These are phyloP conservation scores for Leiothrix lutea DNA, from an alignment of 2,113 vertebrate genomes.

Conservation along the genomic window DNA sequence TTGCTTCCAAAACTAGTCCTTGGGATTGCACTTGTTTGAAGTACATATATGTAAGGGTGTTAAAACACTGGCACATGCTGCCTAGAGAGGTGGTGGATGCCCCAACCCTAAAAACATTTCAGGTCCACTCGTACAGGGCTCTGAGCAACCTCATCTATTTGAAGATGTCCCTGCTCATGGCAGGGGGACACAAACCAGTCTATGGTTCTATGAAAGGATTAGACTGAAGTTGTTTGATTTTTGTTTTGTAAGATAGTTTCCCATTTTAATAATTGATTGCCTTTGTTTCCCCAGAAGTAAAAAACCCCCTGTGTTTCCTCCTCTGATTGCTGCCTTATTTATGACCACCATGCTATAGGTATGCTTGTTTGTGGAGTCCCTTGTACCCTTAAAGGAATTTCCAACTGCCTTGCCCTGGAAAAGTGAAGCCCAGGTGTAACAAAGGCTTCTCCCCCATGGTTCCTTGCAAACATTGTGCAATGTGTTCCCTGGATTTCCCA, in stretches of 20 bases:
- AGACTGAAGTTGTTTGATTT: background rate
- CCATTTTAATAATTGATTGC: background rate
- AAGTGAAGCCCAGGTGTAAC: too few species aligned
- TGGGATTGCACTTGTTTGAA: background rate
- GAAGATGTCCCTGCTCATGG: too few species aligned
- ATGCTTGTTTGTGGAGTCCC: background rate
- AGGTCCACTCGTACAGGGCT: background rate
- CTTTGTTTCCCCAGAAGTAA: background rate
- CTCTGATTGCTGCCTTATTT: background rate
- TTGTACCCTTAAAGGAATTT: too few species aligned
- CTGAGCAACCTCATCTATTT: background rate
- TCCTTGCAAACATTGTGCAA: too few species aligned
- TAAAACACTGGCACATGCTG: background rate
- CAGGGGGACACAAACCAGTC: background rate
- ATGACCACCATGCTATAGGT: rapidly evolving
- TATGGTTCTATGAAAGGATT: background rate
- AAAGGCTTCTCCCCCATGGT: too few species aligned
- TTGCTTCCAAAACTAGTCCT: background rate
- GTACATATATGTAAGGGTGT: background rate
- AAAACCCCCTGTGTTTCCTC: background rate
- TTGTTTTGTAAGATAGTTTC: background rate
- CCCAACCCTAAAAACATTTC: background rate
- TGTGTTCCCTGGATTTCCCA: too few species aligned
- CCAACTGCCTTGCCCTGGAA: too few species aligned
- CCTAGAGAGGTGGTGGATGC: background rate